These are phyloP conservation scores for Otolemur garnettii DNA, from an alignment of 2,113 vertebrate species.

Conservation along the genomic window DNA sequence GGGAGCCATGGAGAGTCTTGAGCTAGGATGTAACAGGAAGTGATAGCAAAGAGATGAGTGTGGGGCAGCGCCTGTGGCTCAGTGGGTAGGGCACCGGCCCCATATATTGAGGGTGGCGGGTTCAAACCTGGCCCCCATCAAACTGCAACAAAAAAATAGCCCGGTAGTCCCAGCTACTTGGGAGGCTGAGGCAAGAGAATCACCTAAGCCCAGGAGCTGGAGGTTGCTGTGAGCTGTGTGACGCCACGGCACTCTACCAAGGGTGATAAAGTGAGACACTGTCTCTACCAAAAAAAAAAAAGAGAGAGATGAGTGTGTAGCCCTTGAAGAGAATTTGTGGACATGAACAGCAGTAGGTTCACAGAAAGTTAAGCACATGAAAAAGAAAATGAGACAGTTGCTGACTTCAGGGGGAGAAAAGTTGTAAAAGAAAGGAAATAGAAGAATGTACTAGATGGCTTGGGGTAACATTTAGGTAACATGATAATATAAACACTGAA, in stretches of 20 bases:
- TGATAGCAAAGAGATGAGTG: not conserved
- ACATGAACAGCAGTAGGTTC: not conserved
- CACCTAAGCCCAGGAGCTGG: too few relatives aligned
- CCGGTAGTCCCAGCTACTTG: too few relatives aligned
- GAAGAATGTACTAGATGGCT: not conserved
- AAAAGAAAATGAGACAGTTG: conserved; percentile 8
- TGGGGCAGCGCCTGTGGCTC: not conserved
- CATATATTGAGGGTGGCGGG: too few relatives aligned
- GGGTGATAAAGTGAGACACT: too few relatives aligned
- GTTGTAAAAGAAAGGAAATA: not conserved
- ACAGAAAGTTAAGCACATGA: conserved; percentile 3
- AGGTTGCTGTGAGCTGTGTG: too few relatives aligned
- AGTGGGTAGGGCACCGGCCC: too few relatives aligned
- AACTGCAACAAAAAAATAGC: too few relatives aligned
- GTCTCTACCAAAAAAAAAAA: too few relatives aligned
- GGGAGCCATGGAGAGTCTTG: not conserved
- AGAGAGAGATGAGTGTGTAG: not conserved
- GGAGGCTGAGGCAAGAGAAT: too few relatives aligned
- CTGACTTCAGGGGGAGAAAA: not conserved
- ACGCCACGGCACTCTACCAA: too few relatives aligned
- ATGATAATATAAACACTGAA: not conserved
- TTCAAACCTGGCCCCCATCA: too few relatives aligned
- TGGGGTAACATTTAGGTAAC: not conserved
- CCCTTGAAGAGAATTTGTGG: not conserved
- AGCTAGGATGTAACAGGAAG: not conserved